phyloP scores from a whole-genome alignment of 2,888 invertebrate species.

The Anthophora plumipes region DNA sequence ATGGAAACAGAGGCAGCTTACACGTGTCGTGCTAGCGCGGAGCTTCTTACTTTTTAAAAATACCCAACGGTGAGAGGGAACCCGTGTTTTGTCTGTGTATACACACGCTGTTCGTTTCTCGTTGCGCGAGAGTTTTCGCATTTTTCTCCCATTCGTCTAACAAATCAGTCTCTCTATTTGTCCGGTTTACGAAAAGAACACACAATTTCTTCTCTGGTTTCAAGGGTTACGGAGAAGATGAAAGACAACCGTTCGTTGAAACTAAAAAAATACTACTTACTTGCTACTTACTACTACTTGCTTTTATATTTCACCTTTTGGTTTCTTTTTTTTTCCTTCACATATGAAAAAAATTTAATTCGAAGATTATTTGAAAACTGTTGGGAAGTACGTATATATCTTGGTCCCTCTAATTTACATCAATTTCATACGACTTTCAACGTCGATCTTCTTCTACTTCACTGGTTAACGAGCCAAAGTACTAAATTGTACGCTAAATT shows the following conservation, averaged over 20 bases:
- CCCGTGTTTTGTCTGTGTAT: background rate
- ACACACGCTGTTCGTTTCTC: background rate
- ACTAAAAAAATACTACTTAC: too few relatives aligned
- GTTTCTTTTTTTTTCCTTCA: background rate
- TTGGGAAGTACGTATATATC: background rate
- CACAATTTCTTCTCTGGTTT: too few relatives aligned
- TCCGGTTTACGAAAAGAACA: background rate
- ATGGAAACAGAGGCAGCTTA: conserved; percentile 40
- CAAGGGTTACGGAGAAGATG: too few relatives aligned
- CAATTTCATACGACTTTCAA: conserved; percentile 15
- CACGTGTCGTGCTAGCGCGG: conserved; percentile 48
- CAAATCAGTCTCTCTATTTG: background rate
- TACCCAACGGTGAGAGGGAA: conserved; percentile 36
- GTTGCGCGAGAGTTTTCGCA: conserved; percentile 19
- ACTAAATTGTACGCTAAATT: conserved; percentile 58
- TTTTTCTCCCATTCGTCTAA: background rate
- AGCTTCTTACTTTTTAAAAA: conserved; percentile 62
- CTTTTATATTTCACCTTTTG: too few relatives aligned
- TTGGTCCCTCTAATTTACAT: conserved; percentile 20
- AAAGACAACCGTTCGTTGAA: too few relatives aligned
- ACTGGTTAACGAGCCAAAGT: conserved; percentile 40
- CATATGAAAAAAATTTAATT: background rate
- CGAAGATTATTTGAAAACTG: background rate
- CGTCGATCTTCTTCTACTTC: conserved; percentile 20
- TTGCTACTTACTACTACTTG: too few relatives aligned